Conservation (phyloP, 2,888 invertebrate species). For the Caenorhabditis sp. region DNA sequence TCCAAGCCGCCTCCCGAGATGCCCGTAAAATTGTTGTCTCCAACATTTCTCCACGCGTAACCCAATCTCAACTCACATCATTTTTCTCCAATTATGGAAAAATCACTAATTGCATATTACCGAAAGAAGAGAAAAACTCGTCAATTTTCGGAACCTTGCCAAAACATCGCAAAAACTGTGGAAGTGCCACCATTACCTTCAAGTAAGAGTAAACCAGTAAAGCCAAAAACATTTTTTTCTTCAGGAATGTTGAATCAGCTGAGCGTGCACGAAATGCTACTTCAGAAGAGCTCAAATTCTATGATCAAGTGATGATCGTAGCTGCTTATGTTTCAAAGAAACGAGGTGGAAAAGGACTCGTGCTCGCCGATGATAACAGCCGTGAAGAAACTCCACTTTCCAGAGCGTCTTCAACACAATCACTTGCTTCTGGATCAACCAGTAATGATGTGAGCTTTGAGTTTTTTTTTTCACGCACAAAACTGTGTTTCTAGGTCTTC, state of each 20-base stretch:
- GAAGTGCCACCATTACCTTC: constrained; percentile 65
- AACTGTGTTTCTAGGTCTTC: constrained; percentile 35
- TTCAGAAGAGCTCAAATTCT: constrained; percentile 67
- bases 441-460: background rate
- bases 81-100: constrained; percentile 71
- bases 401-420: constrained; percentile 62
- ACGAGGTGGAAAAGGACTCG: constrained; percentile 56
- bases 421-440: constrained; percentile 46
- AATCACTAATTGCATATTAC: constrained; percentile 62
- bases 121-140: constrained; percentile 59
- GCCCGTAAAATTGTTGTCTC: constrained; percentile 63
- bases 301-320: constrained; percentile 68
- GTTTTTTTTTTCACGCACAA: no score
- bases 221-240: constrained; percentile 7
- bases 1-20: constrained; percentile 49
- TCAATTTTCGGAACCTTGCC: constrained; percentile 66
- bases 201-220: no score
- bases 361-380: constrained; percentile 46
- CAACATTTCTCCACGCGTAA: constrained; percentile 68
- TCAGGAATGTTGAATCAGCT: constrained; percentile 61
- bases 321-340: constrained; percentile 47
- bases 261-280: constrained; percentile 58
- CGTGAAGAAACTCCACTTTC: constrained; percentile 50
- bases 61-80: constrained; percentile 66
- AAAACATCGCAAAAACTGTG: constrained; percentile 57